phyloP scores from a whole-genome alignment of 2,113 vertebrate genomes.

The Sinocyclocheilus anshuiensis region DNA sequence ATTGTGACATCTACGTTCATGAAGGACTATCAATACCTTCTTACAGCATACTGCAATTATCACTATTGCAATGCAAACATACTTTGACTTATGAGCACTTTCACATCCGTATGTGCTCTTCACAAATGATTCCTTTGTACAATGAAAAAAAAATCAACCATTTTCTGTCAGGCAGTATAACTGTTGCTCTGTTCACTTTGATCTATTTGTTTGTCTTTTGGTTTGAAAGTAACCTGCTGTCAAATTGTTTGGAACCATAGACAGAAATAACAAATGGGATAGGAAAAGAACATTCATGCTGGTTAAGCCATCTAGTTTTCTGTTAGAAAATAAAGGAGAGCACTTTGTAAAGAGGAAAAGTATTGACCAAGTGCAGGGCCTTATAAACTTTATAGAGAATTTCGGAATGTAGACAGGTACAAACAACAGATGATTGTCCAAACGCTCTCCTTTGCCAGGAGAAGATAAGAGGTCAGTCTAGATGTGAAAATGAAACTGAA shows the following conservation, averaged over 20 bases:
- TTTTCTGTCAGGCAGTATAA: neutral
- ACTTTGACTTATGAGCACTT: neutral
- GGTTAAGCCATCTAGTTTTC: neutral
- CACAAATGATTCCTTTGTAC: neutral
- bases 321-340: constrained; percentile 37
- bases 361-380: constrained; percentile 49
- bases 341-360: constrained; percentile 41
- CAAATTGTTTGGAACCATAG: neutral
- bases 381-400: constrained; percentile 48
- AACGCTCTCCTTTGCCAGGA: constrained; percentile 18
- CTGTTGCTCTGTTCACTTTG: neutral
- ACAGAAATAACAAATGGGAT: neutral
- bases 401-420: constrained; percentile 44
- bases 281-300: constrained; percentile 2
- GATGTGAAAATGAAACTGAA: constrained; percentile 47
- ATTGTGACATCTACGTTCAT: neutral
- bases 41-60: neutral
- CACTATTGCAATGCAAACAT: neutral
- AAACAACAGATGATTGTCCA: constrained; percentile 43
- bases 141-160: neutral
- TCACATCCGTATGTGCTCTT: neutral
- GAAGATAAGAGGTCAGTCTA: constrained; percentile 29
- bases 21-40: neutral
- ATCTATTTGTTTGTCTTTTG: constrained; percentile 34
- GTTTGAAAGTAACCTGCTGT: constrained; percentile 24